Evolutionary conservation across 2,888 invertebrate genomes (phyloP).

Genomic region (Ceramica pisi): DNA sequence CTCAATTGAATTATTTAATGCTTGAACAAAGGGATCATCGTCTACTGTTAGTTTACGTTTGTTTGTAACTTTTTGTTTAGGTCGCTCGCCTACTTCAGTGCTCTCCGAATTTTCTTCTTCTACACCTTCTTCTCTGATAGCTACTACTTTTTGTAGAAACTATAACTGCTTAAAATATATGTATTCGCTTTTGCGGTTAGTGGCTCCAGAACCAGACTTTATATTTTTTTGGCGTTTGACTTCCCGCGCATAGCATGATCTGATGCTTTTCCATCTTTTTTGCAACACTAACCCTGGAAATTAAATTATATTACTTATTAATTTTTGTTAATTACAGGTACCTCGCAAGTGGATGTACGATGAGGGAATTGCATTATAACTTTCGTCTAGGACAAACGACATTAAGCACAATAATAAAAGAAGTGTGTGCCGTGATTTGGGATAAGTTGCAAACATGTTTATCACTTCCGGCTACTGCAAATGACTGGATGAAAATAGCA

Average conservation of each 20-base stretch:
- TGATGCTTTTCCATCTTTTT: slow-evolving; percentile 65
- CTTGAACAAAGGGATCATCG: slow-evolving; percentile 44
- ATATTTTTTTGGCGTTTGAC: slow-evolving; percentile 53
- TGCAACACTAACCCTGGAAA: slow-evolving; percentile 56
- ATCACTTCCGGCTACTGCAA: slow-evolving; percentile 29
- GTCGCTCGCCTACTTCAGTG: slow-evolving; percentile 34
- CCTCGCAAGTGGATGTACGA: slow-evolving; percentile 34
- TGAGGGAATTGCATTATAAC: slow-evolving; percentile 42
- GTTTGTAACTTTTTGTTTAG: slow-evolving; percentile 42
- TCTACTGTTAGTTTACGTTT: slow-evolving; percentile 51
- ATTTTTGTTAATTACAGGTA: slow-evolving; percentile 43
- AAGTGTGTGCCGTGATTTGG: slow-evolving; percentile 56
- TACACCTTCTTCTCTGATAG: slow-evolving; percentile 40
- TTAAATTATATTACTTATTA: slow-evolving; percentile 40
- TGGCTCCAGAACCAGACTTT: slow-evolving; percentile 52
- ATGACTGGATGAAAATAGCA: slow-evolving; percentile 56
- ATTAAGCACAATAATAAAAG: slow-evolving; percentile 51
- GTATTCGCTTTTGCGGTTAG: slow-evolving; percentile 62
- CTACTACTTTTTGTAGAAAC: slow-evolving; percentile 57
- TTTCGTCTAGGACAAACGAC: slow-evolving; percentile 56
- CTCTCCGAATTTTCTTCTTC: slow-evolving; percentile 34
- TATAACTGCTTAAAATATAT: slow-evolving; percentile 62
- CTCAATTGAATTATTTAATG: slow-evolving; percentile 54
- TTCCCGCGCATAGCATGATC: slow-evolving; percentile 58
- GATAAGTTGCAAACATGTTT: slow-evolving; percentile 46